Conservation (phyloP, 2,113 vertebrate genomes). For the Orcinus orca region DNA sequence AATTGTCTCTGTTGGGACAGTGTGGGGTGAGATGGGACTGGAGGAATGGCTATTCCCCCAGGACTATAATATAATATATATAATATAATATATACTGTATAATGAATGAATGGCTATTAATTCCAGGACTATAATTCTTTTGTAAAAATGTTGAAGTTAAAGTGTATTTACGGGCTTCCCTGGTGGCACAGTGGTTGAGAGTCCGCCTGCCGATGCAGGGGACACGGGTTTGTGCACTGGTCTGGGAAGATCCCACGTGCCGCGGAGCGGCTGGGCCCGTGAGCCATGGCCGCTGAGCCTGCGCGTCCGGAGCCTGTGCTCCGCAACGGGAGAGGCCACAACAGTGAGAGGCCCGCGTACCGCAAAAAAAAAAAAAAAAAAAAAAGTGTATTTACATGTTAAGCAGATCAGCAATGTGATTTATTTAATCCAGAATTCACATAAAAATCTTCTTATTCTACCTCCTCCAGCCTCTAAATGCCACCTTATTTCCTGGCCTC, state of each 20-base stretch:
- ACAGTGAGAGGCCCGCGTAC: no score
- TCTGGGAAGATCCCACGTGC: no score
- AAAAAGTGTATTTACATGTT: constrained; percentile 1
- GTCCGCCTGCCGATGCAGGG: no score
- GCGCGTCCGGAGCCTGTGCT: no score
- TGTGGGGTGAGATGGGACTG: background rate
- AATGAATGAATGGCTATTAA: constrained; percentile 16
- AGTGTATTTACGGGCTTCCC: background rate
- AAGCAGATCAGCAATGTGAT: constrained; percentile 4
- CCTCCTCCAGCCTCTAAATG: background rate
- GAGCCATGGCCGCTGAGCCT: no score
- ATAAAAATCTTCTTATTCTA: background rate
- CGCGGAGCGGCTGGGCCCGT: no score
- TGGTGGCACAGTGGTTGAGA: no score
- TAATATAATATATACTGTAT: background rate
- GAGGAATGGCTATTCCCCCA: background rate
- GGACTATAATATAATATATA: background rate
- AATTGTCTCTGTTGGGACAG: background rate
- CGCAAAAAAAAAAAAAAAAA: no score
- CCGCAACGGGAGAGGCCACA: no score
- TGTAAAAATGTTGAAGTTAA: constrained; percentile 29
- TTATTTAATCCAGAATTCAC: constrained; percentile 35
- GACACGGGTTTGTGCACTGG: no score
- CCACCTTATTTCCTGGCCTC: background rate
- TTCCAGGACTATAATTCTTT: background rate